These are phyloP conservation scores for Lineus longissimus DNA, from an alignment of 1,140 invertebrate species.

Conservation along the genomic window DNA sequence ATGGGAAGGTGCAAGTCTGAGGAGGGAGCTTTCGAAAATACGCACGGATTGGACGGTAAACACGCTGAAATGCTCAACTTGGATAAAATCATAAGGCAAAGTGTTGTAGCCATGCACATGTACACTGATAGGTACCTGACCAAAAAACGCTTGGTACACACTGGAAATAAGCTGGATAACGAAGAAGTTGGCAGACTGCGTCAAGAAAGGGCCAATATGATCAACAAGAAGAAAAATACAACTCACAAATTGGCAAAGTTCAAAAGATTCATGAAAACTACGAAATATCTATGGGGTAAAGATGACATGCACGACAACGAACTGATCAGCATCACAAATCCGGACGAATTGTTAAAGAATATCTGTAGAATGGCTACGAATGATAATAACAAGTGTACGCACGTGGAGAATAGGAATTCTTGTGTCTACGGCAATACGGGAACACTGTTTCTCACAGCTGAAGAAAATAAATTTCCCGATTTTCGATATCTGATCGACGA, in stretches of 20 bases:
- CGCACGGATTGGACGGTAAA: background rate
- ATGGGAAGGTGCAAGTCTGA: constrained; percentile 1
- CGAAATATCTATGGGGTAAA: constrained; percentile 3
- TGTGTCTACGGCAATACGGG: constrained; percentile 3
- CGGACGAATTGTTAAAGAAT: constrained; percentile 1
- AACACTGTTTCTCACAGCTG: background rate
- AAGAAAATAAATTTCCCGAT: constrained; percentile 1
- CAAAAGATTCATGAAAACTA: background rate
- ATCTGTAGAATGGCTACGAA: constrained; percentile 6
- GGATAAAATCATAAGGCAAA: constrained; percentile 2
- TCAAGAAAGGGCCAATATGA: background rate
- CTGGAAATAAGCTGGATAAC: constrained; percentile 2
- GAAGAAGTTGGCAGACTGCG: background rate
- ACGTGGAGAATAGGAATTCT: constrained; percentile 3
- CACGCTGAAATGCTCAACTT: constrained; percentile 7
- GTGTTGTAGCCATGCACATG: constrained; percentile 3
- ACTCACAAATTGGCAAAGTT: constrained; percentile 1
- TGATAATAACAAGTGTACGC: constrained; percentile 4
- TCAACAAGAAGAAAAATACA: constrained; percentile 3
- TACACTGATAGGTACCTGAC: constrained; percentile 7
- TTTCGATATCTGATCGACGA: background rate
- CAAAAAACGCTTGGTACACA: background rate
- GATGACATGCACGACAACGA: constrained; percentile 3
- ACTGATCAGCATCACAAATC: constrained; percentile 6
- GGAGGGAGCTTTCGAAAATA: constrained; percentile 3